Base-by-base conservation (phyloP, 2,888 invertebrate species). In the Tetropium fuscum region DNA sequence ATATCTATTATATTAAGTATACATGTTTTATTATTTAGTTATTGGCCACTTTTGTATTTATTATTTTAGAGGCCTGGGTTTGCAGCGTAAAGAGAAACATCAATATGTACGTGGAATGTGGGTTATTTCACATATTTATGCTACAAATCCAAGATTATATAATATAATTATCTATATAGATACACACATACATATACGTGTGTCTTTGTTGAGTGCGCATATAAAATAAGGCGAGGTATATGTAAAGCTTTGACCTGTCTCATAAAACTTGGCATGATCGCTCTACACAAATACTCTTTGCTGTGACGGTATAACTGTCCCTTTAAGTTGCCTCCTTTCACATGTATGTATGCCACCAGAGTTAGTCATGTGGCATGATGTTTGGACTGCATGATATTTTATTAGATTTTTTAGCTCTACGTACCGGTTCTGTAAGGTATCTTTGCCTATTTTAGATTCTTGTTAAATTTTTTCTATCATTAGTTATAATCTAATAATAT, bases 201-300 rank as follows among this genome's bases (percentile, higher is more conserved):
- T n/a, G n/a, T n/a, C n/a, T n/a, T n/a, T n/a, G n/a, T n/a, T n/a
- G n/a, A n/a, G n/a, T n/a, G n/a, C n/a, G n/a, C n/a, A n/a, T n/a
- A n/a, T n/a, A n/a, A n/a, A n/a, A n/a, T n/a, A 70, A 72, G 71
- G 68, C 66, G n/a, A 44, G 72, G 66, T 77, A 72, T 73, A 73
- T 78, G 76, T 78, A 72, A 76, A 78, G 78, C 78, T 78, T 80
- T 74, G 69, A 78, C 74, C 74, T 74, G 78, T 74, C 76, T 78
- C 74, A 57, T 74, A 72, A 77, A 73, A 74, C 74, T 75, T 77
- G 78, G 81, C 81, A 81, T 81, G 77, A 76, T 78, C 78, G 76
- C 78, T 79, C 78, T 74, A 81, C 80, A 80, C 79, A 78, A 77
- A 79, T 79, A 81, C 79, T 79, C 79, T 78, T 78, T 74, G 77